A percentile compares a stretch with the other conserved stretches of the same genome.
phyloP scores from a whole-genome alignment of 1,140 invertebrate species.

The Cryptotermes secundus region DNA sequence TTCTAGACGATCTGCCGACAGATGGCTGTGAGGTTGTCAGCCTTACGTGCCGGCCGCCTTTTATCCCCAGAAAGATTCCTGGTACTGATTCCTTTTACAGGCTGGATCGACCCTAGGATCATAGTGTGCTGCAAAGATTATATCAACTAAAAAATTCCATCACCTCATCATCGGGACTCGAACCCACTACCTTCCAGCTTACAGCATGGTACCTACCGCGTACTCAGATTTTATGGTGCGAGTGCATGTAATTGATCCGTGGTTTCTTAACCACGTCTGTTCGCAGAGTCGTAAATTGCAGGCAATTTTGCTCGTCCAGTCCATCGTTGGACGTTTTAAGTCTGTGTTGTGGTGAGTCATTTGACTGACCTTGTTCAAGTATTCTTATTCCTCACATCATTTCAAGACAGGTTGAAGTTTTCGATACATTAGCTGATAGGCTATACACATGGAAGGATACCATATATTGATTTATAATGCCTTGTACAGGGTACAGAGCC shows the following conservation, averaged over 20 bases:
- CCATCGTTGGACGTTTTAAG: not conserved
- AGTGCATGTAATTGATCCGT: not conserved
- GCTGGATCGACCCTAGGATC: too few relatives aligned
- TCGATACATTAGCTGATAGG: not conserved
- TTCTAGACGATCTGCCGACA: too few relatives aligned
- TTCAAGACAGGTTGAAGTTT: not conserved
- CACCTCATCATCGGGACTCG: too few relatives aligned
- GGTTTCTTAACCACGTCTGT: constrained; percentile 2
- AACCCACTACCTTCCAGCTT: too few relatives aligned
- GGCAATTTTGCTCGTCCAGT: not conserved
- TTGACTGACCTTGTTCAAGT: not conserved
- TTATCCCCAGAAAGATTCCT: too few relatives aligned
- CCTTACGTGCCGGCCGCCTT: too few relatives aligned
- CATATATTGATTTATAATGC: not conserved
- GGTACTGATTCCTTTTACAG: too few relatives aligned
- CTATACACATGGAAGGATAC: not conserved
- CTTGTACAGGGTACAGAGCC: not conserved
- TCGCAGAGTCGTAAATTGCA: not conserved
- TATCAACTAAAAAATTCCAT: too few relatives aligned
- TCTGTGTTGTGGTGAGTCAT: not conserved
- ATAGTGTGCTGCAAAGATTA: too few relatives aligned
- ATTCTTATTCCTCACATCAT: not conserved
- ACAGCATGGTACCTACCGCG: too few relatives aligned
- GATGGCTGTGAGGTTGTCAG: too few relatives aligned
- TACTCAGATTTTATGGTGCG: not conserved